phyloP scores from a whole-genome alignment of 2,113 vertebrate genomes.

The Albula glossodonta region DNA sequence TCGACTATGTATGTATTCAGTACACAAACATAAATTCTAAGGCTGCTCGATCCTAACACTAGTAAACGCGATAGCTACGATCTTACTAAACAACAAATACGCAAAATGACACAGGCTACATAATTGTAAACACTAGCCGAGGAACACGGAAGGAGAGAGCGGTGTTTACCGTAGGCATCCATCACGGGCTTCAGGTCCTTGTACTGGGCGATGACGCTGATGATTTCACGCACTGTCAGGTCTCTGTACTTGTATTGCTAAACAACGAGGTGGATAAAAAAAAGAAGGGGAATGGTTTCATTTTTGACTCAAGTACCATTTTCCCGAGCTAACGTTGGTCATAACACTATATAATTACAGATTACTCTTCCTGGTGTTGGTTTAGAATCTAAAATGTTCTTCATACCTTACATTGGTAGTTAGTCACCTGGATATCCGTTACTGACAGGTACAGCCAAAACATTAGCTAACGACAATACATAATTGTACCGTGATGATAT shows the following conservation, averaged over 20 bases:
- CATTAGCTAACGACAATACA: too few species aligned
- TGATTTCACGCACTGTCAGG: slow-evolving; percentile 89
- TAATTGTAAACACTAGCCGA: background rate
- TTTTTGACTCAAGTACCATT: background rate
- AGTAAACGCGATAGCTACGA: too few species aligned
- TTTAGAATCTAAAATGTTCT: too few species aligned
- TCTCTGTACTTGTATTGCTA: slow-evolving; percentile 97
- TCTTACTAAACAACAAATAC: background rate
- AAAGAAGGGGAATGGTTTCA: background rate
- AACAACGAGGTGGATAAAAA: slow-evolving; percentile 32
- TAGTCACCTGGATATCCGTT: background rate
- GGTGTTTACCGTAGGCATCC: slow-evolving; percentile 87
- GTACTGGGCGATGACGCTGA: slow-evolving; percentile 88
- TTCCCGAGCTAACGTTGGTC: too few species aligned
- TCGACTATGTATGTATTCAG: too few species aligned
- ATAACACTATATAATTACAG: too few species aligned
- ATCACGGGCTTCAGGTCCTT: slow-evolving; percentile 96
- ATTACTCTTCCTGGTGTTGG: too few species aligned
- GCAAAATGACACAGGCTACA: background rate
- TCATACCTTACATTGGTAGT: too few species aligned
- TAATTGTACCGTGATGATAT: background rate
- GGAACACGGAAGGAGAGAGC: background rate
- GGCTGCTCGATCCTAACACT: too few species aligned
- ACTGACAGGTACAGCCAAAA: background rate
- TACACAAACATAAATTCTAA: too few species aligned